Evolutionary conservation across 1,140 invertebrate species (phyloP), one percentile per base, ranked within the genome.

Genomic region (Drosophila prosaltans): DNA sequence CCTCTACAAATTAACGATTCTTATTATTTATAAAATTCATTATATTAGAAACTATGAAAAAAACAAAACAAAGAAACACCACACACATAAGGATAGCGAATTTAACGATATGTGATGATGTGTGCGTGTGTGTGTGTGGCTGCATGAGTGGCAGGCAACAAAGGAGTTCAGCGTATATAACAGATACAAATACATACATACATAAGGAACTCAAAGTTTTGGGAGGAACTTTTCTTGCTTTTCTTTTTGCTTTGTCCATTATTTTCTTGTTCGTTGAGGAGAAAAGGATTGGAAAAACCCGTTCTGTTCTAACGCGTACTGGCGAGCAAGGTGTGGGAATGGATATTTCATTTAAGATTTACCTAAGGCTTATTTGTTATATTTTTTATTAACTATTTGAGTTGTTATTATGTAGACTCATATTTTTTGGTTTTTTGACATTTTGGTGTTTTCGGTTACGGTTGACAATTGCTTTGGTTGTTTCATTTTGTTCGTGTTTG

Each of bases 381-480:
- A 16, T 24, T 48, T 41, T 60, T 40, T 24, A 45, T 5, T 68
- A 58, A 55, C 64, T 70, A 55, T 60, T 84, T 64, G 30, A 55
- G 40, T 63, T 36, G 40, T 63, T 36, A 40, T 59, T 39, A 30
- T 61, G 64, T 45, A 30, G 43, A 63, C 41, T 45, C 58, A 24
- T 21, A 51, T 51, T 48, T 48, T 36, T 48, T 24, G 21, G 21
- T 51, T 51, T 48, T 69, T 66, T 36, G 8, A 16, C n/a, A 10
- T 69, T 57, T 86, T 74, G 65, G 66, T 74, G 78, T 73, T 74
- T 71, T 72, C 45, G 75, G 65, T 88, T 88, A 75, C 67, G 71
- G 58, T 55, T 72, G 73, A 65, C 63, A 65, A 51, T 51, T 55
- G 51, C 36, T 41, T 65, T 51, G 45, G 45, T 67, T 41, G 45